Percentiles rank a stretch among this genome's conserved stretches.
These are phyloP conservation scores for Sebastes schlegelii DNA, from an alignment of 2,113 vertebrate species.

Conservation along the genomic window DNA sequence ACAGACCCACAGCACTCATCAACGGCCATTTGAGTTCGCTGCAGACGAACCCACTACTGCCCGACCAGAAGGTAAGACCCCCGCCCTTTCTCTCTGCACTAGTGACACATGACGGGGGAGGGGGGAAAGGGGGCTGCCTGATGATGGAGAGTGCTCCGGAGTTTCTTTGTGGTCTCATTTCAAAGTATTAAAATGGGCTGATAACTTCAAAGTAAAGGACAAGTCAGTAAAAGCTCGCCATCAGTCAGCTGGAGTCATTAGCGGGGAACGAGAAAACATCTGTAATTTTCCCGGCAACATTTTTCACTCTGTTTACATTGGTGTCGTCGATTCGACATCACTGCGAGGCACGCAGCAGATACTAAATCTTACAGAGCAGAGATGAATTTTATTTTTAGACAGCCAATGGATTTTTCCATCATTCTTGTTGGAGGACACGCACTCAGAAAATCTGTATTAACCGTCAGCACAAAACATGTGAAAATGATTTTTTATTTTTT, in stretches of 20 bases:
- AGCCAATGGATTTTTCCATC: slow-evolving; percentile 96
- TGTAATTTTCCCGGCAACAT: slow-evolving; percentile 93
- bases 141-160: background rate
- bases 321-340: slow-evolving; percentile 94
- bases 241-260: slow-evolving; percentile 62
- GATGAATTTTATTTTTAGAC: slow-evolving; percentile 97
- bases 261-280: slow-evolving; percentile 67
- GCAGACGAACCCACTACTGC: slow-evolving; percentile 99
- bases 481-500: slow-evolving; percentile 55
- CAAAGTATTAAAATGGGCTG: background rate
- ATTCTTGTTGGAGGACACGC: slow-evolving; percentile 89
- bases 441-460: slow-evolving; percentile 61
- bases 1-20: slow-evolving; percentile 99
- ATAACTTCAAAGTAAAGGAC: slow-evolving; percentile 28
- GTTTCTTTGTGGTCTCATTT: slow-evolving; percentile 27
- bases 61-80: slow-evolving; percentile 98
- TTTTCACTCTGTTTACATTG: slow-evolving; percentile 96
- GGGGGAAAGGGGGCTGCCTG: background rate
- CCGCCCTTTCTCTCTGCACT: background rate
- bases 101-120: background rate
- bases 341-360: slow-evolving; percentile 90
- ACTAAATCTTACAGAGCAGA: slow-evolving; percentile 97
- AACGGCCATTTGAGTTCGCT: slow-evolving; percentile 99
- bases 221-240: slow-evolving; percentile 40
- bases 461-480: slow-evolving; percentile 53